Evolutionary conservation across 2,888 invertebrate species (phyloP), one percentile per base, ranked within the genome.

Genomic region (Clivina fossor): DNA sequence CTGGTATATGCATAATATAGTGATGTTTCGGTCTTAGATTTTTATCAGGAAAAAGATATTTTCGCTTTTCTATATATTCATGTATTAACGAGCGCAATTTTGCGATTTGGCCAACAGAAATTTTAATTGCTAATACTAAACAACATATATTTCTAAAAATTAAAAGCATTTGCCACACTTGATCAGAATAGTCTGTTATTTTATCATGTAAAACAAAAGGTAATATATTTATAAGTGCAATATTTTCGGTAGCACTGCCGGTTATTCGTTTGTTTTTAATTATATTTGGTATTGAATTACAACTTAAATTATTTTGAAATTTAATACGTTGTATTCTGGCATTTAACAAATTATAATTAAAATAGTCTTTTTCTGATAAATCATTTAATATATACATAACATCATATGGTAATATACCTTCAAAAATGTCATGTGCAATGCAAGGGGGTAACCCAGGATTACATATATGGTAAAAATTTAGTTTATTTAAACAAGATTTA

Each of bases 401-500:
- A 56, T 64, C 62, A 47, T 57, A 56, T 37, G 49, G 56, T 16
- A 62, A 24, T 15, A 63, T 35, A 2, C 61, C 61, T 56, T 63
- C 62, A 30, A 57, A 61, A 8, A 63, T n/a, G 57, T 64, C 65
- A 56, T 64, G 64, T 2, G 62, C 63, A 40, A 61, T 37, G 32
- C 61, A 62, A 18, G 62, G 62, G 5, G 62, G 59, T 15, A 62
- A 41, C 11, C 62, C 63, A 38, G 63, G 60, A 57, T 60, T 57
- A 32, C 60, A 62, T 1, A 64, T 58, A 41, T 63, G 62, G 59
- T 43, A 65, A 57, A 60, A 51, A 22, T 55, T 43, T 22, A 62
- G 51, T 32, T 50, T 26, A 56, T 65, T 63, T 46, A 64, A 54
- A 33, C 56, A 15, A n/a, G 63, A 65, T 50, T 60, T 40, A 9